Base-by-base conservation (phyloP, 2,888 invertebrate species). In the Itoplectis maculator region DNA sequence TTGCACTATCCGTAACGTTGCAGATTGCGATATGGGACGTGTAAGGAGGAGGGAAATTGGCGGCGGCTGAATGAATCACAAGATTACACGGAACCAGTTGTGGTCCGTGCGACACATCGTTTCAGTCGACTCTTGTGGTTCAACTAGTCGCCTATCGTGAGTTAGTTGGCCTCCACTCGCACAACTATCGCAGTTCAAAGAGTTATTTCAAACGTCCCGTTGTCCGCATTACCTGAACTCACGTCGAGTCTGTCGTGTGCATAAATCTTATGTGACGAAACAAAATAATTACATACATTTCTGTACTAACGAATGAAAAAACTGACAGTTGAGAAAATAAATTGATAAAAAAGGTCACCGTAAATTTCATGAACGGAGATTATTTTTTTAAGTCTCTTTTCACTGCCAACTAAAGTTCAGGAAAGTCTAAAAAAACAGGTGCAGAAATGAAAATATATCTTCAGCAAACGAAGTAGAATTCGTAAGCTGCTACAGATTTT, bases 161-260 rank as follows among this genome's bases (percentile, higher is more conserved):
- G 87, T 91, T 89, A 88, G 87, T 90, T 90, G 92, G 91, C 91
- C 88, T 91, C 92, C 92, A 92, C 91, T 89, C 91, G 92, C 92
- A 92, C 92, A 92, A 91, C 90, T 92, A 92, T 92, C 92, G 88
- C 91, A 89, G 92, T 91, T 90, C 92, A 79, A 92, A 90, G 92
- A 92, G 92, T 92, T 92, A 92, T 92, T 92, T 90, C 92, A 92
- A 88, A 88, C 69, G 63, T 61, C 45, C 72, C 35, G 59, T 15
- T 8, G n/a, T 29, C 61, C 15, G 61, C 7, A 59, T 59, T 59
- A 59, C 35, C 35, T 45, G 59, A 72, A 56, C 70, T 72, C 42
- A 45, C 35, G 70, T 72, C 15, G 56, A 9, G 23, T 42, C 15
- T 23, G 35, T 56, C 59, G 56, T 20, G 59, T 56, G 35, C 42